phyloP scores from a whole-genome alignment of 2,797 vertebrate genomes.

The Pipistrellus nathusii region DNA sequence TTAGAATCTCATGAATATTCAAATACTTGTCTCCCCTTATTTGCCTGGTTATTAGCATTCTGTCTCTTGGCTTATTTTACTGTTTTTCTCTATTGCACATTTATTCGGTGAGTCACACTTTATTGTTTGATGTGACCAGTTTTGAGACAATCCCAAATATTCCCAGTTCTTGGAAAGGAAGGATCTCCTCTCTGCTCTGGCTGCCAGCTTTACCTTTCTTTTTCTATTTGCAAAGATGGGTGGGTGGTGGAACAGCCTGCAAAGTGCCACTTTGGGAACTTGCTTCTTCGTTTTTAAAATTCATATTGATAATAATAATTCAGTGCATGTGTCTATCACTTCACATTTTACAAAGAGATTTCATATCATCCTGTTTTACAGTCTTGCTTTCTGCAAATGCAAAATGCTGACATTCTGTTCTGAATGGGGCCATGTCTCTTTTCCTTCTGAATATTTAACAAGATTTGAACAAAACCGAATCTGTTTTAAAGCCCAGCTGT shows the following conservation, averaged over 20 bases:
- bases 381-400: conserved; percentile 65
- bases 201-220: conserved; percentile 10
- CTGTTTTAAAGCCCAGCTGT: conserved; percentile 73
- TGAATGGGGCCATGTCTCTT: conserved; percentile 67
- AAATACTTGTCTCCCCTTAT: conserved; percentile 79
- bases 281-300: conserved; percentile 57
- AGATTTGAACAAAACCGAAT: conserved; percentile 71
- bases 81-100: conserved; percentile 69
- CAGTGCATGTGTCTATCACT: conserved; percentile 69
- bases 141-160: conserved; percentile 65
- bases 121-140: conserved; percentile 61
- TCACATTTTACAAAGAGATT: conserved; percentile 74
- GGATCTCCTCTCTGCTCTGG: background rate
- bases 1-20: conserved; percentile 85
- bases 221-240: conserved; percentile 37
- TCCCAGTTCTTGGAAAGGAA: conserved; percentile 35
- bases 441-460: conserved; percentile 77
- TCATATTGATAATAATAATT: conserved; percentile 77
- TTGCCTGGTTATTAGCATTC: conserved; percentile 82
- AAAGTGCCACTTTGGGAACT: conserved; percentile 48
- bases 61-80: conserved; percentile 65
- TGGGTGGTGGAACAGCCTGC: background rate
- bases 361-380: conserved; percentile 73
- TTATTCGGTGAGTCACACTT: conserved; percentile 73
- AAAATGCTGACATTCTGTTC: conserved; percentile 71